Base-by-base conservation (phyloP, 1,140 invertebrate species). In the Drosophila persimilis region DNA sequence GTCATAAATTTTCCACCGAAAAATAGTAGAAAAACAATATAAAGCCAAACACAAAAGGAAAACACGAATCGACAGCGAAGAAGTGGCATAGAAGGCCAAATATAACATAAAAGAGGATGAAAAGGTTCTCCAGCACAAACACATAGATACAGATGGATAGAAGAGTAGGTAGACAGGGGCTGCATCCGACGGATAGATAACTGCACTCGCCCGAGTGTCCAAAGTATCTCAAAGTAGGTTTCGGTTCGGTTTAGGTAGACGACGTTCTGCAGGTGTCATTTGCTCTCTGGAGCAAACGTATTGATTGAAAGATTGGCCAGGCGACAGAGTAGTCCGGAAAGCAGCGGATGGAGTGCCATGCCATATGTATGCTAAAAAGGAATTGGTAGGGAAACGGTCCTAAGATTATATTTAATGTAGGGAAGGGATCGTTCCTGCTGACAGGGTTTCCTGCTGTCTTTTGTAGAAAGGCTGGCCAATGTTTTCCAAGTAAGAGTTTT, bases 1-100 rank as follows among this genome's bases (percentile, higher is more conserved):
- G 81, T 86, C 81, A 86, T 86, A 86, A 86, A 86, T 86, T 86
- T 88, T 45, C 80, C 70, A 39, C 62, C 46, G 46, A 73, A 59
- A 79, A 77, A 71, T 81, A 75, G 54, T 63, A 65, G 64, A 76
- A 64, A 73, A 56, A 73, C 66, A 70, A 70, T 70, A 57, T 57
- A 69, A 70, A 48, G 63, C 43, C 56, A 66, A 35, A 39, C 35
- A 58, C 58, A 73, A 73, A 73, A 73, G 53, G 51, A 73, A 71
- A 55, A 73, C 69, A 73, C 70, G 71, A 51, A 58, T 73, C 70
- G 59, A 73, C 2, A 64, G 41, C 1, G 20, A 13, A 41, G 41
- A 41, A 55, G 52, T 61, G 43, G 65, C 73, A 76, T 76, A 76
- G 73, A 88, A 88, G 88, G 77, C 83, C 83, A 86, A 86, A 86